Conservation (phyloP, 2,113 vertebrate genomes). For the Cephalopterus ornatus region DNA sequence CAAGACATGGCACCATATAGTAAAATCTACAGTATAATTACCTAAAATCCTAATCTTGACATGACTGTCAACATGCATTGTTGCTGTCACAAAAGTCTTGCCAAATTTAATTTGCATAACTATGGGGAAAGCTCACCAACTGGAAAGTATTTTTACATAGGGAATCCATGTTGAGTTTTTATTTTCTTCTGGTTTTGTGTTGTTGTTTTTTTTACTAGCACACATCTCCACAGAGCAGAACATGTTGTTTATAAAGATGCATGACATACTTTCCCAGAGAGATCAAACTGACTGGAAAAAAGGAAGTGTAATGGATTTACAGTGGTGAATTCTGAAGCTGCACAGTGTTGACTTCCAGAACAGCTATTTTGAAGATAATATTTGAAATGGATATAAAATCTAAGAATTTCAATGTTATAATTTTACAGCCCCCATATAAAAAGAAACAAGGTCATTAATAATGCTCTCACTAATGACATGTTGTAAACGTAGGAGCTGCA, state of each 20-base stretch:
- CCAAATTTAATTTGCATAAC: constrained; percentile 42
- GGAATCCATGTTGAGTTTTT: neutral
- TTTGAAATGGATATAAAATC: neutral
- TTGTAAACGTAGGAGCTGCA: neutral
- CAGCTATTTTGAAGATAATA: neutral
- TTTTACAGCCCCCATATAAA: rapidly evolving
- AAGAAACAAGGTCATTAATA: neutral
- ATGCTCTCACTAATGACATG: neutral
- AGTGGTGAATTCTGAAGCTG: neutral
- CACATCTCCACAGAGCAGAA: constrained; percentile 19
- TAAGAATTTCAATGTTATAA: neutral
- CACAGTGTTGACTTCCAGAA: neutral
- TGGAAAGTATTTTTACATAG: neutral
- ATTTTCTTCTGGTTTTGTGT: neutral
- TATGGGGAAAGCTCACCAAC: neutral
- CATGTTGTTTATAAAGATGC: neutral
- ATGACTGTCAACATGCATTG: constrained; percentile 27
- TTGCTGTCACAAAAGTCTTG: constrained; percentile 30
- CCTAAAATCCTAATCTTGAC: constrained; percentile 26
- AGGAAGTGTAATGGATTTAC: neutral
- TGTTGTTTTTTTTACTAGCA: neutral
- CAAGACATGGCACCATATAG: constrained; percentile 40
- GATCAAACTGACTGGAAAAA: constrained; percentile 51
- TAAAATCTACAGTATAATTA: constrained; percentile 46
- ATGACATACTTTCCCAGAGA: constrained; percentile 33